Conservation (phyloP, 2,797 vertebrate species). For the Brachyalestes nurse region DNA sequence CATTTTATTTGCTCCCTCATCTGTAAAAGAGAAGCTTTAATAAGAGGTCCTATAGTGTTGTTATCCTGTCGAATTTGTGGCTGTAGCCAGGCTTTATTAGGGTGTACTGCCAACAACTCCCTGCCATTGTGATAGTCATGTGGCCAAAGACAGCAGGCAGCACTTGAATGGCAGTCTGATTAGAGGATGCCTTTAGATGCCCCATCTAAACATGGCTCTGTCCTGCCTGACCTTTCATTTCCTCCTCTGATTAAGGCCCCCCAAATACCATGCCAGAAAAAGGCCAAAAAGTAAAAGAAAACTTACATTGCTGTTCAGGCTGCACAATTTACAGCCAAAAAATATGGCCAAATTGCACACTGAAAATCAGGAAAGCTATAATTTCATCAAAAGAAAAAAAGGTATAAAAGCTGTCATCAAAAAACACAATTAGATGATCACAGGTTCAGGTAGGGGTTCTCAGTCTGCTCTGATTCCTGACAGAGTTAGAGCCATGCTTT, state of each 20-base stretch:
- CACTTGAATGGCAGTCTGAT: constrained; percentile 66
- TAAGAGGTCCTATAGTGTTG: neutral
- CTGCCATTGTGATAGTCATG: constrained; percentile 31
- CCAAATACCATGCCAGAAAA: constrained; percentile 79
- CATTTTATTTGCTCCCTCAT: neutral
- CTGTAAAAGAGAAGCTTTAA: neutral
- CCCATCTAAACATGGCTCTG: constrained; percentile 74
- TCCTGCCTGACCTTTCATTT: constrained; percentile 78
- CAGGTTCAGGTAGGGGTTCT: neutral
- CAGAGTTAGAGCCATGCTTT: neutral
- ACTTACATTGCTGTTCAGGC: constrained; percentile 79
- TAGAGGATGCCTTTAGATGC: constrained; percentile 68
- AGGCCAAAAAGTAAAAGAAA: constrained; percentile 74
- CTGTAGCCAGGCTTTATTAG: constrained; percentile 14
- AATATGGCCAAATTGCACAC: neutral
- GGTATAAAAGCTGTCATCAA: neutral
- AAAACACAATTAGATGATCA: neutral
- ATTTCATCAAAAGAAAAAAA: constrained; percentile 33
- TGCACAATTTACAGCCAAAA: constrained; percentile 5
- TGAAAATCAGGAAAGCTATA: constrained; percentile 60
- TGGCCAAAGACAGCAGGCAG: constrained; percentile 26
- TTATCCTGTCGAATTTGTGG: neutral
- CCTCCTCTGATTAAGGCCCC: constrained; percentile 81
- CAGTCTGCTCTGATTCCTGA: neutral
- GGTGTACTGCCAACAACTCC: neutral